Evolutionary conservation across 1,140 invertebrate species (phyloP).

Genomic region (Samia ricini): DNA sequence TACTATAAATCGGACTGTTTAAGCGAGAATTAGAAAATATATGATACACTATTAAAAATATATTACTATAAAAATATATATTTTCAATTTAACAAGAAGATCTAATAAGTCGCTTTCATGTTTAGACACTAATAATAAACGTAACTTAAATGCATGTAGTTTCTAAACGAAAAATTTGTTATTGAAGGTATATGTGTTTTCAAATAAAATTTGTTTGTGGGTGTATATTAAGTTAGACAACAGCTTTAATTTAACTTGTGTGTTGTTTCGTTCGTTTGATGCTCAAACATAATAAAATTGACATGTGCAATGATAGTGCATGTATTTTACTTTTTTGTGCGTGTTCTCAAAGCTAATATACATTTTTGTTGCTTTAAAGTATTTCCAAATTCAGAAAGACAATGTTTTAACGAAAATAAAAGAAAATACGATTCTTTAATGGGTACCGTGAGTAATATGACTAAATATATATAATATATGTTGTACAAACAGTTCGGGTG

Average conservation of each 20-base stretch:
- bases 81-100: not conserved
- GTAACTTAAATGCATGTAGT: not conserved
- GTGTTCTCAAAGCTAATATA: conserved; percentile 54
- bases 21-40: too few relatives aligned
- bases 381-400: conserved; percentile 41
- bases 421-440: not conserved
- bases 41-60: too few relatives aligned
- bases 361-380: conserved; percentile 55
- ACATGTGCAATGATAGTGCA: conserved; percentile 55
- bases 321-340: conserved; percentile 54
- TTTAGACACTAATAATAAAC: not conserved
- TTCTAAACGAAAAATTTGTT: not conserved
- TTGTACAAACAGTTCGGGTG: conserved; percentile 25
- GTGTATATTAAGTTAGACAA: not conserved
- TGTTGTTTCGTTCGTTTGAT: not conserved
- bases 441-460: not conserved
- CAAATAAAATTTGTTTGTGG: conserved; percentile 5
- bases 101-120: not conserved
- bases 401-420: conserved; percentile 29
- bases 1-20: too few relatives aligned
- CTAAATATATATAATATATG: conserved; percentile 9
- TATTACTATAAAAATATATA: not conserved
- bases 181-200: not conserved
- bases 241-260: not conserved
- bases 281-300: conserved; percentile 1